Evolutionary conservation across 2,888 invertebrate genomes (phyloP), one percentile per base, ranked within the genome.

Genomic region (Chymomyza amoena): DNA sequence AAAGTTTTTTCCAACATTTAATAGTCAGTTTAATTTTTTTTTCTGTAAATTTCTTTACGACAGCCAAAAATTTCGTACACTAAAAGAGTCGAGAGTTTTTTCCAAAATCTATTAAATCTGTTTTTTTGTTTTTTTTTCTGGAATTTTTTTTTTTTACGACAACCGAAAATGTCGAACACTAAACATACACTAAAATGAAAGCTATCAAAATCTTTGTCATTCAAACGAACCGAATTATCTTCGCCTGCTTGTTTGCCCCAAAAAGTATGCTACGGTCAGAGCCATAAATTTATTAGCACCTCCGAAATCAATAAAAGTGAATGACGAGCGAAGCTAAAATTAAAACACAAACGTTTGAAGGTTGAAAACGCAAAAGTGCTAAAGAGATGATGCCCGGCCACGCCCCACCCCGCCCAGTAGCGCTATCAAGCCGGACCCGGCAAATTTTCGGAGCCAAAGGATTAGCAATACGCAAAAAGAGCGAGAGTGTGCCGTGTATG

Each of bases 361-460:
- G 39, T 45, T 45, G 39, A 45, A 45, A 45, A 13, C 39, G 39
- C 39, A 45, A 45, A 45, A 45, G 56, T 56, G 56, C 18, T 56
- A 3, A 1, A 18, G 7, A 25, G 28, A 32, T 32, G 57, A n/a
- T 32, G 57, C 57, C 10, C 57, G 10, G 57, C 25, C 28, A 25
- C 15, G 25, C 25, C 61, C 28, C 13, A 54, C 39, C 61, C 64
- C 52, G 28, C 65, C 45, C 20, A 36, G 20, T 25, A 59, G 32
- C 32, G 9, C 9, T 32, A 15, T 15, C 16, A 5, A 59, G 25
- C 59, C 13, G 18, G 57, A 28, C 10, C 56, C 57, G 65, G 36
- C 61, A 76, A 81, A 77, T 75, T 73, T 67, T 36, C 3, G 64
- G 45, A 56, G 68, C 77, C 80, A 71, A 83, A 84, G 81, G 81